Evolutionary conservation across 2,888 invertebrate species (phyloP).

Genomic region (Parelbella ahira): DNA sequence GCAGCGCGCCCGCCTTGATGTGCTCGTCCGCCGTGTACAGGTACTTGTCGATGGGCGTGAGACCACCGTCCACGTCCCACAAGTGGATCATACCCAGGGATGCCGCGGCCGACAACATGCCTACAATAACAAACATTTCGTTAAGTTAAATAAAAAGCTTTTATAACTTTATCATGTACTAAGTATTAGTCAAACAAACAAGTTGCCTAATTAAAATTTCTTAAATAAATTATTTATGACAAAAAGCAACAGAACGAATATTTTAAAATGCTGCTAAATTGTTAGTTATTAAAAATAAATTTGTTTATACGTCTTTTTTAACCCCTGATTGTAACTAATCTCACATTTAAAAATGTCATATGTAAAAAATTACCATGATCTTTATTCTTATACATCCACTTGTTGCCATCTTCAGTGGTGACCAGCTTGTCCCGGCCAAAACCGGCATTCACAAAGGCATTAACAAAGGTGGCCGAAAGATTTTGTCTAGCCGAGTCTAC

Average conservation of each 20-base stretch:
- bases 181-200: too few species aligned
- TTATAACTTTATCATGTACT: too few species aligned
- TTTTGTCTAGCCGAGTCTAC: slow-evolving; percentile 98
- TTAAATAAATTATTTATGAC: too few species aligned
- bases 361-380: slow-evolving; percentile 87
- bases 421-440: slow-evolving; percentile 98
- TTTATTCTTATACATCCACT: slow-evolving; percentile 98
- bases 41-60: slow-evolving; percentile 99
- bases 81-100: slow-evolving; percentile 96
- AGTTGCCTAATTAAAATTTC: too few species aligned
- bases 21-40: slow-evolving; percentile 96
- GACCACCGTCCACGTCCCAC: slow-evolving; percentile 99
- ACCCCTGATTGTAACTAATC: too few species aligned
- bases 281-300: too few species aligned
- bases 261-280: too few species aligned
- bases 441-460: slow-evolving; percentile 99
- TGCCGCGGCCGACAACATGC: slow-evolving; percentile 98
- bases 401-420: slow-evolving; percentile 90
- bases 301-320: too few species aligned
- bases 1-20: slow-evolving; percentile 97
- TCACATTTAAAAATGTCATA: too few species aligned
- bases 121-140: slow-evolving; percentile 36
- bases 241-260: too few species aligned
- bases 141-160: too few species aligned
- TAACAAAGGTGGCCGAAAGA: slow-evolving; percentile 98